These are phyloP conservation scores for Tretioscincus oriximinensis DNA, from an alignment of 2,113 vertebrate species.

Conservation along the genomic window DNA sequence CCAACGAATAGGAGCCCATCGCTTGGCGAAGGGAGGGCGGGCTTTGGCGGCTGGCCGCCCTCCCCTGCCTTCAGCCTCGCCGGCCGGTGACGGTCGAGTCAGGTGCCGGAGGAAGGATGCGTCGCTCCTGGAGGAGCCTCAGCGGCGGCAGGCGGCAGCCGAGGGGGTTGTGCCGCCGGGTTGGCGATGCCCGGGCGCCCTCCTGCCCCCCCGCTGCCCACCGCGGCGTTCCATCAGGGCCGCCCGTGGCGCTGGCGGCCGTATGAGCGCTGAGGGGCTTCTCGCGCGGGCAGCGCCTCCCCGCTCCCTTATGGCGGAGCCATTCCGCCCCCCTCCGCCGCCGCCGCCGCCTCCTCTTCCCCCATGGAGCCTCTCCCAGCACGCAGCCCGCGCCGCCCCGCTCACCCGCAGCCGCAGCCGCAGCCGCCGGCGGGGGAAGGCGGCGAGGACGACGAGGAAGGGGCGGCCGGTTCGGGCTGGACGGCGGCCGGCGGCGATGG, in stretches of 20 bases:
- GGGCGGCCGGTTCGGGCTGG: not conserved
- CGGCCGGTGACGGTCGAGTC: slow-evolving; percentile 43
- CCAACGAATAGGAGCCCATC: not conserved
- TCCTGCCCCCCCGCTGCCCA: slow-evolving; percentile 19
- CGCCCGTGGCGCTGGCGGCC: slow-evolving; percentile 49
- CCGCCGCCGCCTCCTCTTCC: slow-evolving; percentile 45
- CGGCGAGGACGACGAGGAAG: not conserved
- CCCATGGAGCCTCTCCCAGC: slow-evolving; percentile 77
- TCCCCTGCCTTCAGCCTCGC: slow-evolving; percentile 7
- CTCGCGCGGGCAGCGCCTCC: slow-evolving; percentile 65
- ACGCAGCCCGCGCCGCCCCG: slow-evolving; percentile 73
- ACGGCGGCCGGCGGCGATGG: slow-evolving; percentile 19
- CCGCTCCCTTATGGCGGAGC: slow-evolving; percentile 76
- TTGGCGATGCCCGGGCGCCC: not conserved
- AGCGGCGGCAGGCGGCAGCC: not conserved
- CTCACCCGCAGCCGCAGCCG: not conserved
- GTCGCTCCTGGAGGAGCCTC: slow-evolving; percentile 20
- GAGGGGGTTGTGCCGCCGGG: not conserved
- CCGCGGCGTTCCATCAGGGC: not conserved
- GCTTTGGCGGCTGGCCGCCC: not conserved
- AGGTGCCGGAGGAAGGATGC: slow-evolving; percentile 66
- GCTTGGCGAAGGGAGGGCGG: not conserved
- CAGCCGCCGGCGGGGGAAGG: not conserved
- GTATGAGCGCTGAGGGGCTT: slow-evolving; percentile 73
- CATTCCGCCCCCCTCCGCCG: slow-evolving; percentile 51